phyloP scores from a whole-genome alignment of 2,888 invertebrate genomes.

The Stenodema calcarata region DNA sequence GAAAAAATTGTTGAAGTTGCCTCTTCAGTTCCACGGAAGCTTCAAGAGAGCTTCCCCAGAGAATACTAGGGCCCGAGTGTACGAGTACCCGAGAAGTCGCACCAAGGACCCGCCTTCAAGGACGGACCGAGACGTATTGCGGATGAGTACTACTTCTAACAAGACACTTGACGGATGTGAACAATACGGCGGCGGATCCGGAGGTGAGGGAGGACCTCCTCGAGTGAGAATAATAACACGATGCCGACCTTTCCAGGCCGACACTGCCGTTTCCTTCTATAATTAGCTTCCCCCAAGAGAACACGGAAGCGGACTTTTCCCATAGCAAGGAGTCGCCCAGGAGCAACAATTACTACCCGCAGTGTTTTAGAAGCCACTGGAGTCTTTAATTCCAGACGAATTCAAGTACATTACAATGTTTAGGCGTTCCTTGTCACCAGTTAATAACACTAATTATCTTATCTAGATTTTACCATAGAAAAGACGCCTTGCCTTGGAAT shows the following conservation, averaged over 20 bases:
- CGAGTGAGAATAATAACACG: conserved; percentile 13
- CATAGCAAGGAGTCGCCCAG: background rate
- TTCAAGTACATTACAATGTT: background rate
- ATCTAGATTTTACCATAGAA: too few species aligned
- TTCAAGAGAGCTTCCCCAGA: background rate
- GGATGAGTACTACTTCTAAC: conserved; percentile 35
- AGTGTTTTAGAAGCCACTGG: background rate
- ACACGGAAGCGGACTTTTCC: background rate
- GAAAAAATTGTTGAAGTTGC: background rate
- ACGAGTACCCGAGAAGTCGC: background rate
- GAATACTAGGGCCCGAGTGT: background rate
- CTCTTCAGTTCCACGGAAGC: background rate
- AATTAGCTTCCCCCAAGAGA: background rate
- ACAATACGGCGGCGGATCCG: conserved; percentile 6
- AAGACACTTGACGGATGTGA: conserved; percentile 42
- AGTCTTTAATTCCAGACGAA: background rate
- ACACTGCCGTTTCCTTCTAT: background rate
- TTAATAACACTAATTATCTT: background rate
- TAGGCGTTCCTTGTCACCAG: background rate
- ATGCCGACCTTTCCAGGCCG: background rate
- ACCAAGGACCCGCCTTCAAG: background rate
- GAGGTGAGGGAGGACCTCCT: background rate
- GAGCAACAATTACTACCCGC: background rate
- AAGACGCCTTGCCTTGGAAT: too few species aligned
- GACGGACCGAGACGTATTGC: conserved; percentile 23